phyloP scores from a whole-genome alignment of 2,797 vertebrate genomes.

The Argya squamiceps region DNA sequence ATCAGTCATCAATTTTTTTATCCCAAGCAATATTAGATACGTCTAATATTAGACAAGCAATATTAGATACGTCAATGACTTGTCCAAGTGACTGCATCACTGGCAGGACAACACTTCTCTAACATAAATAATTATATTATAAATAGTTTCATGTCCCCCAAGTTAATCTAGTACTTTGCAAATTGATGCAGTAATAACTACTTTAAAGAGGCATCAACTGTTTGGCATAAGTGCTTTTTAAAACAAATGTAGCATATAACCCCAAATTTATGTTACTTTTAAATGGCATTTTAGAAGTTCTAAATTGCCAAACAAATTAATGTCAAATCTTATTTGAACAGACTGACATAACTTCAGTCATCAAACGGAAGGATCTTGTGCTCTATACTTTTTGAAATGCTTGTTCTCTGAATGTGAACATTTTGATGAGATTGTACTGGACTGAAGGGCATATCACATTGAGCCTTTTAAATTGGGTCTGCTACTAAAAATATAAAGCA shows the following conservation, averaged over 20 bases:
- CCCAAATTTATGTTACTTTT: neutral
- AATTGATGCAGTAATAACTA: neutral
- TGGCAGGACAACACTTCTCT: neutral
- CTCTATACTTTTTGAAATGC: neutral
- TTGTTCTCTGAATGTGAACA: neutral
- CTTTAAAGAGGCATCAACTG: neutral
- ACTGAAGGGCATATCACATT: neutral
- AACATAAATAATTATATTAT: neutral
- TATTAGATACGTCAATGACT: neutral
- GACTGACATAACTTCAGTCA: neutral
- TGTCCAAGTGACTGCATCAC: neutral
- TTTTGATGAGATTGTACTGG: neutral
- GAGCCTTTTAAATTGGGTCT: neutral
- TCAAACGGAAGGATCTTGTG: neutral
- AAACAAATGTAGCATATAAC: neutral
- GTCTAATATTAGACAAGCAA: neutral
- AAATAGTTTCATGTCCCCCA: neutral
- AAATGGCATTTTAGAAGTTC: neutral
- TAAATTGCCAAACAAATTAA: neutral
- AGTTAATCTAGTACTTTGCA: neutral
- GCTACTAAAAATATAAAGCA: neutral
- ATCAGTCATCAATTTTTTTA: neutral
- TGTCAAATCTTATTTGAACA: neutral
- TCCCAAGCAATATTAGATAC: neutral
- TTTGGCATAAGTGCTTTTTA: neutral